Base-by-base conservation (phyloP, 2,888 invertebrate species). In the Cylloceria caligata region DNA sequence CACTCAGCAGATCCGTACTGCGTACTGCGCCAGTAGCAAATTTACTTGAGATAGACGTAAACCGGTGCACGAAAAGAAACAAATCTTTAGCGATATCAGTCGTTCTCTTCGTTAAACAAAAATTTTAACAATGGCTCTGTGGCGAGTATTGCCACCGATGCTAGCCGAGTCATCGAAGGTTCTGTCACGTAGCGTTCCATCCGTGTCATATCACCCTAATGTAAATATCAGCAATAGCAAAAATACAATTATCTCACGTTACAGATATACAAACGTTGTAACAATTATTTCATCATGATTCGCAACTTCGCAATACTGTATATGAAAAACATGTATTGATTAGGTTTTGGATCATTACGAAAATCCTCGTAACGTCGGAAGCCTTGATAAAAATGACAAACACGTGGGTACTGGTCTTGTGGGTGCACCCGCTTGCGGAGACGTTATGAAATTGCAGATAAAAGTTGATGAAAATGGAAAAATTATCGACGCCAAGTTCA, bases 391-490 rank as follows among this genome's bases (percentile, higher is more conserved):
- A 93, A 96, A 97, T 90, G 98, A 99, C 88, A 95, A 95, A 83
- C 96, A 94, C 88, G 99, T 99, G 36, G 99, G 99, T 0, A 99
- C 99, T 2, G 99, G 99, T 0, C 94, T 99, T 5, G 99, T 99
- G 11, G 99, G 99, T 24, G 99, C 99, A 3, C 99, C 99, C 2
- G 99, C 99, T 19, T 99, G 99, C 92, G 99, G 99, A 68, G 99
- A 99, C 94, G 99, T 99, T 27, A 99, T 99, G 99, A 99, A 99
- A 93, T 94, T 99, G 76, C 99, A 99, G 93, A 98, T 99, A 86
- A 96, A 96, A 93, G 96, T 99, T 55, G 99, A 99, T 91, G 97
- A 98, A 0, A 94, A 98, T 93, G 99, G 99, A 62, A 99, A 98
- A 93, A 99, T 99, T 79, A 94, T 98, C 88, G 99, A 99, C 93